Conservation (phyloP, 2,888 invertebrate species). For the Phyto melanocephala region DNA sequence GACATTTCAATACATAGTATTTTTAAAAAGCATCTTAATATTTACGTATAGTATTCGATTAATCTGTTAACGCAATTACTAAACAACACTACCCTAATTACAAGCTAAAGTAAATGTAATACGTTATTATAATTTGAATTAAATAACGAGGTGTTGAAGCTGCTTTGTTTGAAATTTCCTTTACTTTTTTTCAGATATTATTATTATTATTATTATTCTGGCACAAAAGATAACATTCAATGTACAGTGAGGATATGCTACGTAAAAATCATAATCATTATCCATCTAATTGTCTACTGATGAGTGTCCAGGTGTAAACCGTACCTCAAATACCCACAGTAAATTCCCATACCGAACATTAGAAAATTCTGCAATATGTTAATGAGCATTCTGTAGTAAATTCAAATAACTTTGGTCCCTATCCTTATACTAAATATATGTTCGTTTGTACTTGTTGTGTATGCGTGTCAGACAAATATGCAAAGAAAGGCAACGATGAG, state of each 20-base stretch:
- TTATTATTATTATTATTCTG: slow-evolving; percentile 42
- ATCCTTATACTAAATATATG: not conserved
- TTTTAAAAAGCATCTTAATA: too few species aligned
- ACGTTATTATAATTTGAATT: slow-evolving; percentile 6
- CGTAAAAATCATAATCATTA: slow-evolving; percentile 43
- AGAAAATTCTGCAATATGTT: slow-evolving; percentile 57
- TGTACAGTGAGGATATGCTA: not conserved
- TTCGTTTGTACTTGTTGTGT: not conserved
- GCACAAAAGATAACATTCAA: slow-evolving; percentile 43
- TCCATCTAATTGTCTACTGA: slow-evolving; percentile 58
- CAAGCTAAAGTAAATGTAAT: not conserved
- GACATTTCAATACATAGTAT: too few species aligned
- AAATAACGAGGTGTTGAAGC: slow-evolving; percentile 54
- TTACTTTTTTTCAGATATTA: not conserved
- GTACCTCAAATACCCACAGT: slow-evolving; percentile 39
- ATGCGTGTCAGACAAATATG: not conserved
- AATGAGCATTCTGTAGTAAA: slow-evolving; percentile 46
- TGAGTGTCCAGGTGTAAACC: slow-evolving; percentile 52
- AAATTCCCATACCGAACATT: slow-evolving; percentile 53
- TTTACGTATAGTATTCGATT: too few species aligned
- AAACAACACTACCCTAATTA: not conserved
- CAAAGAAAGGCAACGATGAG: not conserved
- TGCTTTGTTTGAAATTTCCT: slow-evolving; percentile 38
- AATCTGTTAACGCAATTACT: not conserved
- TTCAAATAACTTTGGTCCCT: not conserved